Evolutionary conservation across 2,888 invertebrate species (phyloP).

Genomic region (Hedychridium roseum): DNA sequence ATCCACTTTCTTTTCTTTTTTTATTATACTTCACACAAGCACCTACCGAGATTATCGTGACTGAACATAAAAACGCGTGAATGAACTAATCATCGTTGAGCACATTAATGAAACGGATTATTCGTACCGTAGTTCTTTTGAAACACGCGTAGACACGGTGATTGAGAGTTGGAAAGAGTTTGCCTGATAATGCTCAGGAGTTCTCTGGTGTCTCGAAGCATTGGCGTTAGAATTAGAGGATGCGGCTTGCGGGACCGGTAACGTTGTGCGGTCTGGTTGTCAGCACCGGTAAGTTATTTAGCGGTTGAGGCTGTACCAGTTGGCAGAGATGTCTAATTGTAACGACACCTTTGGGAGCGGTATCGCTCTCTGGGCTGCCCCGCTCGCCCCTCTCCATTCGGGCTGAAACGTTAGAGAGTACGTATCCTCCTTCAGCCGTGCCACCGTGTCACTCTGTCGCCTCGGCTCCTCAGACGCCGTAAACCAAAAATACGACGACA

Average conservation of each 20-base stretch:
- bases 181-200: too few species aligned
- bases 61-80: too few species aligned
- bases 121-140: too few species aligned
- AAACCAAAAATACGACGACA: conserved; percentile 57
- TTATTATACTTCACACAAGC: too few species aligned
- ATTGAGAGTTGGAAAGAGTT: too few species aligned
- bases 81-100: too few species aligned
- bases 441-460: conserved; percentile 14
- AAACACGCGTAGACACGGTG: too few species aligned
- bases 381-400: background rate
- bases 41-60: too few species aligned
- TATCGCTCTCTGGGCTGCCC: conserved; percentile 38
- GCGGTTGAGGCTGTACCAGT: conserved; percentile 56
- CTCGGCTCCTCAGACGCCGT: conserved; percentile 45
- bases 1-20: too few species aligned
- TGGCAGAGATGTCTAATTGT: conserved; percentile 62
- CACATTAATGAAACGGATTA: too few species aligned
- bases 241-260: conserved; percentile 37
- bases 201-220: too few species aligned
- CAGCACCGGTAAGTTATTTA: conserved; percentile 62
- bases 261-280: conserved; percentile 57
- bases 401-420: background rate
- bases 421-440: conserved; percentile 10
- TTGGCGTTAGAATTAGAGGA: too few species aligned
- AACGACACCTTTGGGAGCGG: conserved; percentile 61